Evolutionary conservation across 2,797 vertebrate species (phyloP).

Genomic region (Enteromius viviparus): DNA sequence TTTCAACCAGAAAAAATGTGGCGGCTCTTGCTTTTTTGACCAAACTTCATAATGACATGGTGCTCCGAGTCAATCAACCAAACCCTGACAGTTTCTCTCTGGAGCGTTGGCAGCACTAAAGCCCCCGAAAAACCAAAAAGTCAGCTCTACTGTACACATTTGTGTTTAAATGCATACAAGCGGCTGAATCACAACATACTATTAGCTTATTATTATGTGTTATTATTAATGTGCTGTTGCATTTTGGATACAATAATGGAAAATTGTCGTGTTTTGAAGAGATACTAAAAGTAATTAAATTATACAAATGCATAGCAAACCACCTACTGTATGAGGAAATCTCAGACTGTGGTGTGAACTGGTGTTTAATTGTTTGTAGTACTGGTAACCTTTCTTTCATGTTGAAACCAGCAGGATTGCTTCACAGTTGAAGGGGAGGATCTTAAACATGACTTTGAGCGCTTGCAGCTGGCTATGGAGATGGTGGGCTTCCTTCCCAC

Average conservation of each 20-base stretch:
- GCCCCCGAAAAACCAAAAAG: neutral
- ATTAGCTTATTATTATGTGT: neutral
- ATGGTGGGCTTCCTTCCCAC: conserved; percentile 98
- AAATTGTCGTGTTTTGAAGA: neutral
- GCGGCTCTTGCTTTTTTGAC: conserved; percentile 58
- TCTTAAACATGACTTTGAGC: conserved; percentile 97
- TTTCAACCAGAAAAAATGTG: conserved; percentile 56
- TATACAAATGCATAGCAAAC: neutral
- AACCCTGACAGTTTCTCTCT: conserved; percentile 24
- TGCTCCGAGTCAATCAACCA: conserved; percentile 58
- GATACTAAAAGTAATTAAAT: conserved; percentile 13
- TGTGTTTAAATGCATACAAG: neutral
- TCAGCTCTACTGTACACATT: conserved; percentile 10
- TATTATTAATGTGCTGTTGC: neutral
- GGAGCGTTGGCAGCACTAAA: neutral
- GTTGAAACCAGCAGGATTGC: conserved; percentile 83
- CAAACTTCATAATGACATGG: conserved; percentile 63
- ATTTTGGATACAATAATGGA: neutral
- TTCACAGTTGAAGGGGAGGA: conserved; percentile 96
- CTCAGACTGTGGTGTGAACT: conserved; percentile 12
- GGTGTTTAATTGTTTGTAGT: conserved; percentile 38
- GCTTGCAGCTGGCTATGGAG: conserved; percentile 97
- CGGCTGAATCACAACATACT: neutral
- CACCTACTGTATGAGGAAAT: neutral
- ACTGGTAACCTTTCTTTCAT: conserved; percentile 29